Base-by-base conservation (phyloP, 2,888 invertebrate species). In the Catocala nupta region DNA sequence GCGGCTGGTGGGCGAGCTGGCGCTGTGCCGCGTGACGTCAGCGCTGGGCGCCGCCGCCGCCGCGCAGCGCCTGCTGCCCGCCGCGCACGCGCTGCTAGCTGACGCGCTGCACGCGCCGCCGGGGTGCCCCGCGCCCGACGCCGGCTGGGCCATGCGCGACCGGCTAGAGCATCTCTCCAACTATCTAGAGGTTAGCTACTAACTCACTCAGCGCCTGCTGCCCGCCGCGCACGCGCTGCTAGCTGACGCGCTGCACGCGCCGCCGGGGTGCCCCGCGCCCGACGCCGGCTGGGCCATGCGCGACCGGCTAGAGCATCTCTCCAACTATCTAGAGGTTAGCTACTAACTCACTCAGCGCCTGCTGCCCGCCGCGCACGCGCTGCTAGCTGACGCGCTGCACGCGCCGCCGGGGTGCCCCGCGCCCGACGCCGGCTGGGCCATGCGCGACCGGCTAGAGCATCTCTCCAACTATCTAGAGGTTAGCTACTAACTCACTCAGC, bases 141-240 rank as follows among this genome's bases (percentile, higher is more conserved):
- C 85, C 7, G 80, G 89, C 10, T 95, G 95, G 94, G 75, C 79
- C 25, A 84, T 94, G 59, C 85, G 95, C 11, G 93, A 93, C 39
- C 85, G 92, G 5, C 91, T 96, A 71, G 96, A 95, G 78, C 88
- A 89, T 42, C 89, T 95, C 43, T 95, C 95, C 13, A 95, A 95
- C 79, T 95, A 94, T 77, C 88, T 96, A 65, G 96, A 96, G 95
- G 96, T 96, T 58, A 78, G 88, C 25, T 25, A 25, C 25, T 25
- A 25, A 25, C 4, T 25, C 55, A 52, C 36, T 7, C 8, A 39
- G 1, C 25, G 4, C 4, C 4, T 25, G 25, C 25, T 25, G 4
- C 16, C 16, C 16, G 61, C 69, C 63, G 67, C 70, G 64, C 55
- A 58, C 51, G 12, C 53, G 34, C 63, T 25, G 56, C 65, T 69